These are phyloP conservation scores for Thunnus thynnus DNA, from an alignment of 2,113 vertebrate genomes.

Conservation along the genomic window DNA sequence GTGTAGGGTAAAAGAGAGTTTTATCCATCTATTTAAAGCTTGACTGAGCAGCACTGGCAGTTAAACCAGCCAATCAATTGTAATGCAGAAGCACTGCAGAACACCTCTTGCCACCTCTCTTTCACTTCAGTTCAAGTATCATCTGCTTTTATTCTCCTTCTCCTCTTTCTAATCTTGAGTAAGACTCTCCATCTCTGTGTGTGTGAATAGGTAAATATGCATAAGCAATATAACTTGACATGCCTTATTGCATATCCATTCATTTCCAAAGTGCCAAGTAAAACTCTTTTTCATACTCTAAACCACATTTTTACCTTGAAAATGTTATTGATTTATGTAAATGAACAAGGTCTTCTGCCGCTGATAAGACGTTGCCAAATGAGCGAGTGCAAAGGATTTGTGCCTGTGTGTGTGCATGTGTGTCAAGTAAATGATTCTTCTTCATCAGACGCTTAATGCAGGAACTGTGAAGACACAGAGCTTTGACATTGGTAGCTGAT, in stretches of 20 bases:
- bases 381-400: conserved; percentile 30
- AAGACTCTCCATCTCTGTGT: conserved; percentile 29
- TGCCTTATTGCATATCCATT: conserved; percentile 44
- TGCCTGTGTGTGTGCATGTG: background rate
- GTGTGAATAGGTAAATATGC: conserved; percentile 36
- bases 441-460: conserved; percentile 15
- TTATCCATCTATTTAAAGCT: conserved; percentile 77
- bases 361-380: conserved; percentile 47
- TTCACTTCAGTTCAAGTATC: conserved; percentile 48
- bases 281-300: conserved; percentile 36
- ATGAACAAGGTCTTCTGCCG: conserved; percentile 44
- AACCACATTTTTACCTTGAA: conserved; percentile 17
- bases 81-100: conserved; percentile 75
- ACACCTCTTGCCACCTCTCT: conserved; percentile 55
- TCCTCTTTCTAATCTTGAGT: conserved; percentile 51
- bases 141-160: conserved; percentile 41
- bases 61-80: conserved; percentile 77
- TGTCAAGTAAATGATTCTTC: conserved; percentile 37
- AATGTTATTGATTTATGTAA: conserved; percentile 60
- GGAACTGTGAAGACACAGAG: background rate
- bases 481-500: conserved; percentile 12
- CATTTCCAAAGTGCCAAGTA: conserved; percentile 24
- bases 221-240: conserved; percentile 29
- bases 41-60: conserved; percentile 73
- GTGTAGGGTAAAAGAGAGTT: conserved; percentile 61